Evolutionary conservation across 2,797 vertebrate genomes (phyloP), one percentile per base, ranked within the genome.

Genomic region (Hydrophis major): DNA sequence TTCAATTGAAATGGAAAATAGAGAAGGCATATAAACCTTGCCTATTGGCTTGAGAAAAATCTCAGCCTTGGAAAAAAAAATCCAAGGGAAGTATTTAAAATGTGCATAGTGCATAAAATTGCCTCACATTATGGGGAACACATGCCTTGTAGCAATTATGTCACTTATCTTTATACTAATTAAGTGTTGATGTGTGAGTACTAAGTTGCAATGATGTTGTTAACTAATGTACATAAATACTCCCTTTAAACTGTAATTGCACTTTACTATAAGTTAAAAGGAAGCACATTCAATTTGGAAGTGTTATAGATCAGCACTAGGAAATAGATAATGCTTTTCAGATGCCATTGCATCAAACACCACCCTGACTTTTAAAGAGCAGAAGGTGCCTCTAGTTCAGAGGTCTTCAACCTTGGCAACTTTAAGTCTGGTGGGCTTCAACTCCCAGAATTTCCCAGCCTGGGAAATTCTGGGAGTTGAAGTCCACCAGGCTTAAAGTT

Each of bases 211-310:
- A 97, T 97, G 97, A 98, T 98, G 97, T 97, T 96, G 96, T 97
- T 98, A 98, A 98, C 97, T 97, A 97, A 97, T 97, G 97, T 98
- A 98, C 97, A 98, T 98, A 98, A 98, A 98, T 98, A 98, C 97
- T 98, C 97, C 90, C 96, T 97, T 98, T 97, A 98, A 97, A 97
- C 95, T 97, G 96, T 97, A 98, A 98, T 98, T 98, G 97, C 96
- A 96, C 96, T 97, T 97, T 97, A 93, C 97, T 94, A 95, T 96
- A 95, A 97, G 59, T 95, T 96, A 95, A 95, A 97, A 96, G 93
- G 96, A 96, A 95, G 95, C 95, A 94, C 74, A 69, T 91, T 97
- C 93, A 95, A 90, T 95, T 96, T 96, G 92, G 90, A 96, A 83
- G 94, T 74, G 92, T 95, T 92, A 91, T 37, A 83, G 92, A 94